These are phyloP conservation scores for Hyperoplus immaculatus DNA, from an alignment of 2,797 vertebrate genomes.

Conservation along the genomic window DNA sequence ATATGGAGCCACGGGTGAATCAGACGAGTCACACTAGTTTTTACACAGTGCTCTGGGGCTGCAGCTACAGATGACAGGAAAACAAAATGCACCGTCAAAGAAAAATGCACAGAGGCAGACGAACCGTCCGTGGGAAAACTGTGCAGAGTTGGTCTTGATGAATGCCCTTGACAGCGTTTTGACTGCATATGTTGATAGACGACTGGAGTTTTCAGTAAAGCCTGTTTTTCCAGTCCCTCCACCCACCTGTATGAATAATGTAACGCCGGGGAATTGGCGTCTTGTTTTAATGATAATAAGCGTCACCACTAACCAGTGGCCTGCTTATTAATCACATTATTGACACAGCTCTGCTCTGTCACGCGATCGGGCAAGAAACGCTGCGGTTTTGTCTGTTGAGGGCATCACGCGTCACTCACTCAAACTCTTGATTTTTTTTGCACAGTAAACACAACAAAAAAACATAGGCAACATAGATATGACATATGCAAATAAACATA, in stretches of 20 bases:
- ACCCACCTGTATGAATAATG: slow-evolving; percentile 61
- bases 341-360: not conserved
- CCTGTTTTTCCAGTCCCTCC: slow-evolving; percentile 72
- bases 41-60: slow-evolving; percentile 24
- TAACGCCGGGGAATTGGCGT: slow-evolving; percentile 15
- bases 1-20: not conserved
- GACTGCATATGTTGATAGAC: slow-evolving; percentile 39
- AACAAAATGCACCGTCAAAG: slow-evolving; percentile 33
- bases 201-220: slow-evolving; percentile 57
- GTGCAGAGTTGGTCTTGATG: slow-evolving; percentile 27
- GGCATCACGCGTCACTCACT: slow-evolving; percentile 7
- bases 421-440: not conserved
- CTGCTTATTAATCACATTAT: not conserved
- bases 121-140: slow-evolving; percentile 64
- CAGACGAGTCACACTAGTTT: slow-evolving; percentile 35
- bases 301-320: not conserved
- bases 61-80: slow-evolving; percentile 31
- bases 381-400: not conserved
- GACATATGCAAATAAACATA: too few species aligned
- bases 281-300: slow-evolving; percentile 17
- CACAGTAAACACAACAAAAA: too few species aligned
- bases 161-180: slow-evolving; percentile 57
- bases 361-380: not conserved
- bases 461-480: too few species aligned
- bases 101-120: slow-evolving; percentile 15